phyloP scores from a whole-genome alignment of 2,113 vertebrate genomes.

The Myotis lucifugus region DNA sequence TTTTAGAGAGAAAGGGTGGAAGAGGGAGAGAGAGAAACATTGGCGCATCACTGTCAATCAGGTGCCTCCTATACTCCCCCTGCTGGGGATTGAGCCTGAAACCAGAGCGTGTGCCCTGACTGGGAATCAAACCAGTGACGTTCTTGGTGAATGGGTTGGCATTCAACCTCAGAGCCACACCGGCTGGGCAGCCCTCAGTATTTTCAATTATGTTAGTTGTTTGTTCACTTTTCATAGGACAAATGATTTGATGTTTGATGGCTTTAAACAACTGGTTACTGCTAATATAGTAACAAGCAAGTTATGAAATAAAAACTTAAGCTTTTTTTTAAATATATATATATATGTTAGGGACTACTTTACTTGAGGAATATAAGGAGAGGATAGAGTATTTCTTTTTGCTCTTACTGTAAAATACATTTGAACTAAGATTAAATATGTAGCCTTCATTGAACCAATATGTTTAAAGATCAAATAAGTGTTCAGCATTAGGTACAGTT shows the following conservation, averaged over 20 bases:
- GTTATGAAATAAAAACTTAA: not conserved
- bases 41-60: too few species aligned
- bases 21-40: too few species aligned
- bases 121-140: too few species aligned
- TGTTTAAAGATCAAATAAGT: conserved; percentile 18
- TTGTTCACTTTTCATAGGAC: not conserved
- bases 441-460: not conserved
- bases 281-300: not conserved
- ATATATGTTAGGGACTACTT: not conserved
- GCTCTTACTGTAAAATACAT: not conserved
- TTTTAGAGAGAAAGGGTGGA: too few species aligned
- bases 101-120: too few species aligned
- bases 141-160: too few species aligned
- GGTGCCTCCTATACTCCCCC: too few species aligned
- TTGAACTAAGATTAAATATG: not conserved
- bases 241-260: not conserved
- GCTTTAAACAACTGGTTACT: not conserved
- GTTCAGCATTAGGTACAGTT: not conserved
- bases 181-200: not conserved
- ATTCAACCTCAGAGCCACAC: too few species aligned
- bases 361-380: not conserved
- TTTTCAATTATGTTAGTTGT: not conserved
- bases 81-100: too few species aligned
- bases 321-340: not conserved
- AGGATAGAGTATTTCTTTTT: not conserved